Conservation (phyloP, 1,140 invertebrate species). For the Grapholita molesta region DNA sequence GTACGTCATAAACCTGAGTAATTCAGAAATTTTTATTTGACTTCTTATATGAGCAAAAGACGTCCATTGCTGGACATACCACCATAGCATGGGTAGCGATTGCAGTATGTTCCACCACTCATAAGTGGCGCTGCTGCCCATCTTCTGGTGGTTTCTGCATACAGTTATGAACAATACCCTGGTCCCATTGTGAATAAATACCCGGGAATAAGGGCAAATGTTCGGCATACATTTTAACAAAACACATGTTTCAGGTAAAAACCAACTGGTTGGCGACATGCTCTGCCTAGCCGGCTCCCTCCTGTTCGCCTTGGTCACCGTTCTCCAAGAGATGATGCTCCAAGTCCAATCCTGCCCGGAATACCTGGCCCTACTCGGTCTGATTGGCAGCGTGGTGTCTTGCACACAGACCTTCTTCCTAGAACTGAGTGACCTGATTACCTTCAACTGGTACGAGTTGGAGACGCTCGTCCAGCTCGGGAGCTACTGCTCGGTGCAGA, state of each 20-base stretch:
- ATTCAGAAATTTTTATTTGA: too few relatives aligned
- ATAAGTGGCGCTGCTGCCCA: too few relatives aligned
- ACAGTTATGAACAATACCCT: too few relatives aligned
- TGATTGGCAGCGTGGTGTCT: slow-evolving; percentile 89
- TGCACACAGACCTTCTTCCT: slow-evolving; percentile 84
- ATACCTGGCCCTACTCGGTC: slow-evolving; percentile 91
- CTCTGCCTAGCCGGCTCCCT: slow-evolving; percentile 89
- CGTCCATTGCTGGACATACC: too few relatives aligned
- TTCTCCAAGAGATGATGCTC: slow-evolving; percentile 90
- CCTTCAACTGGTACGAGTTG: slow-evolving; percentile 78
- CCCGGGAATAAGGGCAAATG: too few relatives aligned
- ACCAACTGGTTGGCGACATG: slow-evolving; percentile 90
- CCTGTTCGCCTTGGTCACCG: slow-evolving; percentile 89
- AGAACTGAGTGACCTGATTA: slow-evolving; percentile 76
- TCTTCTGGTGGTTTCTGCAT: too few relatives aligned
- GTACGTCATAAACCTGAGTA: too few relatives aligned
- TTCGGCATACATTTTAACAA: slow-evolving; percentile 19
- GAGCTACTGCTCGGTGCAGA: slow-evolving; percentile 78
- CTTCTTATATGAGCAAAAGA: too few relatives aligned
- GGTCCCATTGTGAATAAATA: too few relatives aligned
- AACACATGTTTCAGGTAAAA: slow-evolving; percentile 83
- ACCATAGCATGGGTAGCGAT: too few relatives aligned
- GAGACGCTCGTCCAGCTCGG: slow-evolving; percentile 68
- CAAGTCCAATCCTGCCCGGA: slow-evolving; percentile 89
- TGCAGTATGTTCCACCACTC: too few relatives aligned